Base-by-base conservation (phyloP, 2,888 invertebrate genomes). In the Rotaria sp. region DNA sequence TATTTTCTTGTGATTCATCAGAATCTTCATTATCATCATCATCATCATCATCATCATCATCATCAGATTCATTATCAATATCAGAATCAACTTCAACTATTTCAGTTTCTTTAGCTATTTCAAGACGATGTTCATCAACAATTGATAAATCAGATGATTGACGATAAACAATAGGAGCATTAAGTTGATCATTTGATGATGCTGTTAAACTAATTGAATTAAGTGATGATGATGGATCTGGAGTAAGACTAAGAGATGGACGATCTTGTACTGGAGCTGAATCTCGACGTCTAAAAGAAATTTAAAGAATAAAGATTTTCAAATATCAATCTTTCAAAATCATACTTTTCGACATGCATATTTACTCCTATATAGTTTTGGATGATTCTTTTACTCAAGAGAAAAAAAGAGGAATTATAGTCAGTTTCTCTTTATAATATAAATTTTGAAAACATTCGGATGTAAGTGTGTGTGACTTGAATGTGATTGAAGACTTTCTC, bases 181-280 rank as follows among this genome's bases (percentile, higher is more conserved):
- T 35, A 45, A 80, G 45, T 45, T 26, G 41, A 80, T 80, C 80
- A n/a, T 10, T 74, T 59, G 84, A 86, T 26, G 84, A 86, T 15
- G 84, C 41, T 35, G 86, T 84, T 35, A 84, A 67, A 50, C 41
- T 86, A 11, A 86, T 57, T 3, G 86, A 86, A 84, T 84, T 84
- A 5, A 52, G 52, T 84, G 50, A 84, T 30, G 52, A 84, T 21
- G 80, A n/a, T 13, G 84, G 84, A 30, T 84, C 84, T 11, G 84
- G 45, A 45, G 26, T 45, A n/a, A 45, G 11, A 41, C 45, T n/a
- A 7, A 45, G 21, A 26, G n/a, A 15, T 21, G 67, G 67, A 35
- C 18, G 35, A 35, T 67, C n/a, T 45, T 45, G 41, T 5, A 11
- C n/a, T 21, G 80, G 45, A 80, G 45, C n/a, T 5, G 80, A 80